A percentile compares a stretch with the other conserved stretches of the same genome.
These are phyloP conservation scores for Saimiri boliviensis DNA, from an alignment of 2,113 vertebrate species.

Conservation along the genomic window DNA sequence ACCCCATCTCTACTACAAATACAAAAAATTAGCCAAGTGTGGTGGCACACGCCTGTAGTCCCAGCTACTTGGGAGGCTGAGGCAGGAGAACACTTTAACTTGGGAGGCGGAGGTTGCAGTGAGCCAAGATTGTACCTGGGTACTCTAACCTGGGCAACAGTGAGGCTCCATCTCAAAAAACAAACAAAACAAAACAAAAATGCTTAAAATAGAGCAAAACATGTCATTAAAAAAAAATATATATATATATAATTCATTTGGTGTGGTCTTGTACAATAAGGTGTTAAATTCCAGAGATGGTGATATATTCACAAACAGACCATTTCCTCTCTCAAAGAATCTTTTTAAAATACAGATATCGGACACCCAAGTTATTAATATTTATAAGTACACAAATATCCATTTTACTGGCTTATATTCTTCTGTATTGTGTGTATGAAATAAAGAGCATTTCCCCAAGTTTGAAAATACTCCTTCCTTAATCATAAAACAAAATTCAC, in stretches of 20 bases:
- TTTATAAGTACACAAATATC: neutral
- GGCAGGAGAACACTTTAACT: too few relatives aligned
- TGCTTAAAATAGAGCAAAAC: neutral
- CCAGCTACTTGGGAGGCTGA: too few relatives aligned
- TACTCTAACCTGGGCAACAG: too few relatives aligned
- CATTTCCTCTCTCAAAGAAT: neutral
- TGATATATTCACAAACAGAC: neutral
- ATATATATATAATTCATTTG: neutral
- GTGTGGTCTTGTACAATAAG: neutral
- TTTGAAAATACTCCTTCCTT: constrained; percentile 24
- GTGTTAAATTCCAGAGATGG: neutral
- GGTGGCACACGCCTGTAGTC: too few relatives aligned
- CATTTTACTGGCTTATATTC: neutral
- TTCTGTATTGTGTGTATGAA: neutral
- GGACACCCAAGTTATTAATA: neutral
- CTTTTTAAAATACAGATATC: neutral
- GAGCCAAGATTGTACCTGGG: too few relatives aligned
- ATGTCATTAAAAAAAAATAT: neutral
- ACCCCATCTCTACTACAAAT: too few relatives aligned
- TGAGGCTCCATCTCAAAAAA: too few relatives aligned
- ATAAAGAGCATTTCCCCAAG: neutral
- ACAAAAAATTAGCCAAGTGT: too few relatives aligned
- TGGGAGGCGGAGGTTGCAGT: too few relatives aligned
- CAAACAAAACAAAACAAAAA: too few relatives aligned
- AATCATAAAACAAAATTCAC: constrained; percentile 33